phyloP scores from a whole-genome alignment of 2,888 invertebrate genomes.

The Ochropacha duplaris region DNA sequence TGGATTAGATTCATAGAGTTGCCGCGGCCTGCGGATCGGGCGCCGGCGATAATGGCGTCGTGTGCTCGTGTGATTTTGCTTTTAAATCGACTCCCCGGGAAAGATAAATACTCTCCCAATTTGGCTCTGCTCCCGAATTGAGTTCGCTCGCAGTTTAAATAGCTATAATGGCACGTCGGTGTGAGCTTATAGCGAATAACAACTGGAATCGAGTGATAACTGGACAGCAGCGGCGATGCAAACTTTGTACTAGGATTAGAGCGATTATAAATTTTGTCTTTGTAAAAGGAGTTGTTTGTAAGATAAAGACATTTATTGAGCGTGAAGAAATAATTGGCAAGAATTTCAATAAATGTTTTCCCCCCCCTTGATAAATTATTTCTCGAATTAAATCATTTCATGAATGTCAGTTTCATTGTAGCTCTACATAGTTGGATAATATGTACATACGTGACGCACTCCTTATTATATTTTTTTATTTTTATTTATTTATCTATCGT shows the following conservation, averaged over 20 bases:
- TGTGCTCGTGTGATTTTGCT: conserved; percentile 81
- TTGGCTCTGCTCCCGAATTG: conserved; percentile 60
- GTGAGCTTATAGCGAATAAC: conserved; percentile 65
- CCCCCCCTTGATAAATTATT: neutral
- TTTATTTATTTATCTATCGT: too few relatives aligned
- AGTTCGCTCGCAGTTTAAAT: conserved; percentile 51
- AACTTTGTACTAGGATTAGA: conserved; percentile 15
- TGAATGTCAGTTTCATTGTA: too few relatives aligned
- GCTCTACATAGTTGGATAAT: too few relatives aligned
- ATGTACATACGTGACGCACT: too few relatives aligned
- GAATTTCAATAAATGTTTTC: neutral
- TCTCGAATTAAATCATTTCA: too few relatives aligned
- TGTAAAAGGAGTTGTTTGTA: neutral
- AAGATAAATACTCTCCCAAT: conserved; percentile 79
- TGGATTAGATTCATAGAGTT: conserved; percentile 84
- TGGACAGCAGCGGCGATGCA: conserved; percentile 44
- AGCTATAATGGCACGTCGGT: conserved; percentile 61
- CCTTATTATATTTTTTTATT: too few relatives aligned
- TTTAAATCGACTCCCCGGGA: conserved; percentile 77
- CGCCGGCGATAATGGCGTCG: conserved; percentile 77
- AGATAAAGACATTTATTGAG: neutral
- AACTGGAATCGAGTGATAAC: conserved; percentile 69
- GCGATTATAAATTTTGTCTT: conserved; percentile 9
- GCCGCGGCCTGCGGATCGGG: conserved; percentile 78
- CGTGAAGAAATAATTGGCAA: neutral